phyloP scores from a whole-genome alignment of 2,797 vertebrate genomes.

The Aselliscus stoliczkanus region DNA sequence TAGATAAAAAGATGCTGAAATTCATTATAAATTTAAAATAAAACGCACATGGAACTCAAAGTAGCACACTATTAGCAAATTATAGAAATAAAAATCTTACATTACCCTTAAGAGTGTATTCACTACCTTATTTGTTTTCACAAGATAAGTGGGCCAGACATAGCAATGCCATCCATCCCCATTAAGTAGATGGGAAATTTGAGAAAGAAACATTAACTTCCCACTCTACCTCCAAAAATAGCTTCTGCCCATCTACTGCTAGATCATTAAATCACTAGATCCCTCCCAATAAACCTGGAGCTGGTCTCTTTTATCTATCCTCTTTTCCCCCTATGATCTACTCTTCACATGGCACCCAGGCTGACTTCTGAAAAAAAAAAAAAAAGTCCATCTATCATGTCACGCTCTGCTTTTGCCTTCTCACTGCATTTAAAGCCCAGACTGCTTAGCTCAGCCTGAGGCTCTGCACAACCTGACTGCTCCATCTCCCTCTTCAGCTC shows the following conservation, averaged over 20 bases:
- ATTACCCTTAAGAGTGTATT: not conserved
- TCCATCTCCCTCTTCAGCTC: not conserved
- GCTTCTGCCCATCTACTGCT: not conserved
- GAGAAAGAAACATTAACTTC: not conserved
- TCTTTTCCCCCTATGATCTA: not conserved
- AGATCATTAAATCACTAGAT: not conserved
- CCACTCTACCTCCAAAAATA: not conserved
- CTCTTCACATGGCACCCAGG: not conserved
- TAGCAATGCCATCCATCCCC: not conserved
- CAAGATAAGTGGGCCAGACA: not conserved
- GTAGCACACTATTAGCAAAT: not conserved
- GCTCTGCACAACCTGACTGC: not conserved
- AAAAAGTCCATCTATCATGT: not conserved
- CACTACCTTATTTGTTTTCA: not conserved
- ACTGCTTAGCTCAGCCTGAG: not conserved
- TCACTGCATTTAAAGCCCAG: not conserved
- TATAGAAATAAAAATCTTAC: not conserved
- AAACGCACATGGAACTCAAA: not conserved
- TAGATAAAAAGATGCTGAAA: not conserved
- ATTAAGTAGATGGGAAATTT: not conserved
- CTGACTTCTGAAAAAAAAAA: not conserved
- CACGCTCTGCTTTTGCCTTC: not conserved
- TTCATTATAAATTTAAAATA: not conserved
- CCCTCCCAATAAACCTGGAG: not conserved
- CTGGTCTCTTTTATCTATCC: too few species aligned